Percentiles rank a stretch among this genome's conserved stretches.
These are phyloP conservation scores for Leptarthrus brevirostris DNA, from an alignment of 2,888 invertebrate species.

Conservation along the genomic window DNA sequence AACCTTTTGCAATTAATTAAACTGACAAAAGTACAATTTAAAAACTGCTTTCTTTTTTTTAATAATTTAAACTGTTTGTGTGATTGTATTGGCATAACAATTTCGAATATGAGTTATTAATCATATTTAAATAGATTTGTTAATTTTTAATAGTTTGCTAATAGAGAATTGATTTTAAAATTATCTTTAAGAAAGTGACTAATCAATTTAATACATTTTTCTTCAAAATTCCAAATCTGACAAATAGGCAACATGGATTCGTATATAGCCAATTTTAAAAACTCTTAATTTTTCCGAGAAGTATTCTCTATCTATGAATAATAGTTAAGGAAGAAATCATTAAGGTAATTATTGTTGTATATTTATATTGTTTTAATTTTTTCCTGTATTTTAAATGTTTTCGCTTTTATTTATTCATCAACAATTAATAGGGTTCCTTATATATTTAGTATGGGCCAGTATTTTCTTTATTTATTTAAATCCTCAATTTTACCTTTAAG, in stretches of 20 bases:
- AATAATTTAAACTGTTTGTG: neutral
- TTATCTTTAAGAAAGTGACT: slow-evolving; percentile 9
- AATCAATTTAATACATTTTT: neutral
- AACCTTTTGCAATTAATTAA: neutral
- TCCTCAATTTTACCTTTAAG: too few species aligned
- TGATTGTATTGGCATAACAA: slow-evolving; percentile 13
- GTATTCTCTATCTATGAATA: slow-evolving; percentile 40
- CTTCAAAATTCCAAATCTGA: slow-evolving; percentile 26
- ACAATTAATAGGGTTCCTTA: too few species aligned
- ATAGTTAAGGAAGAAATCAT: neutral
- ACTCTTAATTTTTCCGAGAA: neutral
- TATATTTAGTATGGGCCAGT: too few species aligned
- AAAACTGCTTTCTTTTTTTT: neutral
- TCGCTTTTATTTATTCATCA: too few species aligned
- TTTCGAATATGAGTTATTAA: neutral
- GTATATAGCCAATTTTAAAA: slow-evolving; percentile 61
- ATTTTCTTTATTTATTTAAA: too few species aligned
- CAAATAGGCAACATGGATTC: slow-evolving; percentile 64
- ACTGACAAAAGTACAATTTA: neutral
- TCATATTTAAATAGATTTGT: neutral
- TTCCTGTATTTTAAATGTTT: too few species aligned
- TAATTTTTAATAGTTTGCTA: neutral
- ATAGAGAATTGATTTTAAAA: slow-evolving; percentile 9
- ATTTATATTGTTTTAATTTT: too few species aligned
- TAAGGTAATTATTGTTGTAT: neutral